These are phyloP conservation scores for Drosophila gunungcola DNA, from an alignment of 1,140 invertebrate genomes.

Conservation along the genomic window DNA sequence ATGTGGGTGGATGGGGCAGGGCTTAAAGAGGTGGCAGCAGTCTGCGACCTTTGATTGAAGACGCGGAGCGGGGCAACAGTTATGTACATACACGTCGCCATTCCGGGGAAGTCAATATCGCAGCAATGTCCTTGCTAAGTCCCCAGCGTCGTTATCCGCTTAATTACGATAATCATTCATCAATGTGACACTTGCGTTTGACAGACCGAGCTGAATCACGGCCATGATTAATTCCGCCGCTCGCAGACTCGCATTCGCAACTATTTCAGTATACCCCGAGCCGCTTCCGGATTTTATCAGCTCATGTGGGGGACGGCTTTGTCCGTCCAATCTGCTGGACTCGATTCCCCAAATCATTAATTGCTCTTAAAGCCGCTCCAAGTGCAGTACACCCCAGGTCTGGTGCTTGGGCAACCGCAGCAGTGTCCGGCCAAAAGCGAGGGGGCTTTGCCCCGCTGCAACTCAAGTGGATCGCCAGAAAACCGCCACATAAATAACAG, in stretches of 20 bases:
- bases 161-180: conserved; percentile 82
- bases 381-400: too few species aligned
- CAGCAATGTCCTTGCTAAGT: conserved; percentile 28
- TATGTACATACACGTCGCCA: conserved; percentile 44
- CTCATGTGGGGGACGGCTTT: conserved; percentile 11
- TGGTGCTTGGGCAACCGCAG: conserved; percentile 40
- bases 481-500: conserved; percentile 36
- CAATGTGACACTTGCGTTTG: conserved; percentile 81
- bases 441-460: conserved; percentile 48
- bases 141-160: conserved; percentile 65
- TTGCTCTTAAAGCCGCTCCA: too few species aligned
- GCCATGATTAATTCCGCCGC: conserved; percentile 64
- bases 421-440: conserved; percentile 33
- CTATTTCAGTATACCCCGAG: neutral
- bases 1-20: too few species aligned
- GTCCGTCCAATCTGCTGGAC: neutral
- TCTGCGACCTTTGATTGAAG: conserved; percentile 58
- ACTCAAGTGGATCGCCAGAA: conserved; percentile 63
- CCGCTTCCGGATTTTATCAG: conserved; percentile 4
- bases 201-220: conserved; percentile 74
- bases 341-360: conserved; percentile 3
- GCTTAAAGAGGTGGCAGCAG: conserved; percentile 1
- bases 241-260: neutral
- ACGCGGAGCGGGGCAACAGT: neutral
- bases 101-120: conserved; percentile 12